Evolutionary conservation across 1,140 invertebrate genomes (phyloP), one percentile per base, ranked within the genome.

Genomic region (Hormaphis cornu): DNA sequence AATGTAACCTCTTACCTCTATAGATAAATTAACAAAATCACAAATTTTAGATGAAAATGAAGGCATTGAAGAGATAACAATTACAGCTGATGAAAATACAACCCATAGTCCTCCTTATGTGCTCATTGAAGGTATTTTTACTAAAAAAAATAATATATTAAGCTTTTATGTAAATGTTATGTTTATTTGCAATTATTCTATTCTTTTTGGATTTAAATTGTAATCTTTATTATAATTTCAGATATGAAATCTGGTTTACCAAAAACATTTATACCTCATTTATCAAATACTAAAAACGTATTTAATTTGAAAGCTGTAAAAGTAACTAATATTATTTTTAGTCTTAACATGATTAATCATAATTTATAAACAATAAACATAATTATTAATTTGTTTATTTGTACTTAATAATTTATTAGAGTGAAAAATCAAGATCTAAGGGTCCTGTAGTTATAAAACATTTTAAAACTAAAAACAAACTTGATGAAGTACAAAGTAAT

Each of bases 31-130:
- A 9, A 33, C 12, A 50, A 28, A 66, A 30, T 48, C 61, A 46
- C 20, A 24, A 35, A 48, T 50, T 30, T 16, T 30, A 33, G n/a
- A 63, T 9, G 3, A 48, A 33, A 16, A 7, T 50, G 61, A 66
- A 35, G 61, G 50, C 16, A 26, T 66, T 24, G 44, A 66, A 48
- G 61, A 66, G n/a, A 48, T 66, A 3, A 50, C 44, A 9, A 20
- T 66, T 33, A 22, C 61, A 33, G n/a, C 3, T 6, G 16, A 8
- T 30, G 44, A 33, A 3, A n/a, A 14, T 16, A 1, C 33, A 8
- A 63, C 44, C 14, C 0, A 8, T 37, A 33, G 24, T 16, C 20
- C 2, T 22, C 35, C 30, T 0, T 24, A 12, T 66, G n/a, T 30
- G 22, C 2, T 24, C n/a, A 10, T 7, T 18, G 30, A 35, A 48